These are phyloP conservation scores for Pteronotus mesoamericanus DNA, from an alignment of 2,797 vertebrate species.

Conservation along the genomic window DNA sequence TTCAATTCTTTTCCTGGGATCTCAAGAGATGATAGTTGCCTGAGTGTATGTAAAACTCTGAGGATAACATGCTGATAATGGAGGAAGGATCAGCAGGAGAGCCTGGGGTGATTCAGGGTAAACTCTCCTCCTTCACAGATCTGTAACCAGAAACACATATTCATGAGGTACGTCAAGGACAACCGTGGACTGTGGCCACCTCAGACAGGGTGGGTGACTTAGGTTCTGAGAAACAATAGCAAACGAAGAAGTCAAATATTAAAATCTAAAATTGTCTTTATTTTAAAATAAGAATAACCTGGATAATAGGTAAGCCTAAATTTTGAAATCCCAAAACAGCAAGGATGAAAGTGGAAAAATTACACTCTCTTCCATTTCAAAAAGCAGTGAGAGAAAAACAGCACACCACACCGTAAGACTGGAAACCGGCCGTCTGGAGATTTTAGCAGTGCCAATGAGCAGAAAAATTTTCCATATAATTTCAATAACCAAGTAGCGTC, in stretches of 20 bases:
- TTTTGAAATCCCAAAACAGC: background rate
- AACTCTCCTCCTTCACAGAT: background rate
- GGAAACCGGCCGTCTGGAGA: background rate
- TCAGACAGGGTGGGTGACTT: background rate
- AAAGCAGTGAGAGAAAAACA: background rate
- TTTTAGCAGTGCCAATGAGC: background rate
- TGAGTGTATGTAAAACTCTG: background rate
- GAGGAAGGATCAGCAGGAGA: background rate
- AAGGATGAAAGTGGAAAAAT: background rate
- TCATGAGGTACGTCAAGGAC: background rate
- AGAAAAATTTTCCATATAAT: constrained; percentile 55
- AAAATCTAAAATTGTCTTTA: constrained; percentile 15
- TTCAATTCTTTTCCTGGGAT: background rate
- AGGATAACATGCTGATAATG: background rate
- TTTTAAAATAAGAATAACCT: background rate
- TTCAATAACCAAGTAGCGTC: constrained; percentile 56
- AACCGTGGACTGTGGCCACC: background rate
- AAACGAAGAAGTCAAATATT: background rate
- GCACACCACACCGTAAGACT: background rate
- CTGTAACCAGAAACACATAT: rapidly evolving
- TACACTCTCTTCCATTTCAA: background rate
- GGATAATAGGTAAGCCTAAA: background rate
- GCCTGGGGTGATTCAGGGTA: background rate
- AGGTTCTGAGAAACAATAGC: background rate
- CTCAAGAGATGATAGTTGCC: background rate